phyloP scores from a whole-genome alignment of 2,113 vertebrate genomes.

The Callorhinus ursinus region DNA sequence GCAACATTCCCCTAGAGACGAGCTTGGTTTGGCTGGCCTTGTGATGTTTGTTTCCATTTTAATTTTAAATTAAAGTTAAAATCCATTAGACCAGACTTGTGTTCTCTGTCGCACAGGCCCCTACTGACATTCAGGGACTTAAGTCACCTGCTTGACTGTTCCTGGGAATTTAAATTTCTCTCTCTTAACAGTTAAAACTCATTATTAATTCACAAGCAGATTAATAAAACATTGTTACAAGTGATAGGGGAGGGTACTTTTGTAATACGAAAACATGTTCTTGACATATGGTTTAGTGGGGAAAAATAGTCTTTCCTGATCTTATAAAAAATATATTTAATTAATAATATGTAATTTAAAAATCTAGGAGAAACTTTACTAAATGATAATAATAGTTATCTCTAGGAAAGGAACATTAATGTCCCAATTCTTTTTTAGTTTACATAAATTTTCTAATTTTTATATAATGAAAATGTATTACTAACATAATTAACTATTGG shows the following conservation, averaged over 20 bases:
- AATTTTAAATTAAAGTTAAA: constrained; percentile 6
- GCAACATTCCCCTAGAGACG: neutral
- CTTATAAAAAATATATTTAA: neutral
- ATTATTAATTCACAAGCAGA: neutral
- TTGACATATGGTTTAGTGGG: neutral
- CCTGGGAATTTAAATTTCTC: neutral
- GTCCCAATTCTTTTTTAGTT: neutral
- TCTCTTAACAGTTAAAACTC: neutral
- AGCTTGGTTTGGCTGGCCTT: neutral
- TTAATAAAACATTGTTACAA: neutral
- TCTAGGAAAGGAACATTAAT: neutral
- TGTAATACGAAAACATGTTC: neutral
- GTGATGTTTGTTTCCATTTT: neutral
- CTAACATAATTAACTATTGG: neutral
- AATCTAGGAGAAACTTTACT: neutral
- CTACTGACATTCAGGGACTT: neutral
- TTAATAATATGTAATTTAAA: neutral
- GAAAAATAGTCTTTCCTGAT: neutral
- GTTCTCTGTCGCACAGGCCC: neutral
- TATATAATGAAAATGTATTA: neutral
- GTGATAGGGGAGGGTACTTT: neutral
- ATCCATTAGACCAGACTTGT: neutral
- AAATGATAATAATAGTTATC: neutral
- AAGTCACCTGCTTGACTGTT: neutral
- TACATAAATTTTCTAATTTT: neutral